Base-by-base conservation (phyloP, 2,888 invertebrate species). In the Ophion ventricosus region DNA sequence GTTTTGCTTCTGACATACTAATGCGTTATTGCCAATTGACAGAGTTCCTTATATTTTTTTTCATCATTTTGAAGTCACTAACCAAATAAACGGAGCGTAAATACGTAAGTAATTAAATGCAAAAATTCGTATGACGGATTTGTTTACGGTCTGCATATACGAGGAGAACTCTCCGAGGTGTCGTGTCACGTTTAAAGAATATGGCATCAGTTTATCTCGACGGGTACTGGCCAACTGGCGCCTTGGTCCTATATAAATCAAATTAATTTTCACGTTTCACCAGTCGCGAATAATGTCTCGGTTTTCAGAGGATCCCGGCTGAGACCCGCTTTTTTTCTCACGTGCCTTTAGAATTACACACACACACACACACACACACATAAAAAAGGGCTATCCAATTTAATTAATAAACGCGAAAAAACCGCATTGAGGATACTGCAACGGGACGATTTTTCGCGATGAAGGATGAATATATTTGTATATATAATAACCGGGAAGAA, bases 191-290 rank as follows among this genome's bases (percentile, higher is more conserved):
- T 43, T 4, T 40, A 74, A 26, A 49, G 43, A 29, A 67, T 54
- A 23, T 35, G 8, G 76, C 40, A 25, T 29, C 23, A 35, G 49
- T 49, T 66, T 69, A 23, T 59, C 29, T 17, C 25, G 56, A 25
- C 11, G 75, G 26, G 56, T 40, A 11, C 35, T n/a, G 40, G 43
- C 63, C 25, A 54, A 23, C 40, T 64, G 26, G 49, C 74, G 40
- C 75, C 17, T 56, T 70, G 26, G 63, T 54, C 40, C 66, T 70
- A 70, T 70, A 25, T 63, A 56, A 70, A 59, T 66, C 59, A 75
- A 64, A 83, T 80, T 80, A 76, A 66, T 80, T 84, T 77, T 43
- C 61, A 73, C 67, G 63, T 57, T 77, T 77, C 63, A 57, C 54
- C 35, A 43, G 67, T 61, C 57, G 61, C 61, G 56, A 61, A 64